Evolutionary conservation across 2,888 invertebrate species (phyloP), one percentile per base, ranked within the genome.

Genomic region (Harpalus rubripes): DNA sequence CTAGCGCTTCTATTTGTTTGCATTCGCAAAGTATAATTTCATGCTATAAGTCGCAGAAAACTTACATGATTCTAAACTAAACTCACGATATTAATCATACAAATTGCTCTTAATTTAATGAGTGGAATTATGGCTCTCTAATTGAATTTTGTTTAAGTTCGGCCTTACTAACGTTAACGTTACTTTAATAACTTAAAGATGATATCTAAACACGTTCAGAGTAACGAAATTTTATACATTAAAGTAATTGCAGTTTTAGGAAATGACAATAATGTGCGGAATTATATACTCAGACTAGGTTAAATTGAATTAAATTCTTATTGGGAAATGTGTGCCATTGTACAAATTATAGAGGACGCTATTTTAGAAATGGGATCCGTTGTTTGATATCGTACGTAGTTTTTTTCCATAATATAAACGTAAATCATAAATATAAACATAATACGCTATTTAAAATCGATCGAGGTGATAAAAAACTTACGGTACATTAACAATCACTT

Each of bases 91-190:
- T 68, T 68, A 68, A 68, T 68, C 68, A 74, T 44, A 74, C 44
- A 44, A 74, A 74, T 74, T 74, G 72, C 72, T 74, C 72, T 72
- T 74, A 74, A 44, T 41, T 44, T 74, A 74, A 74, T 74, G 41
- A 74, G 72, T 74, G 12, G 41, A 74, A 74, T 74, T 41, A 74
- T 52, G 72, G 6, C 44, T 44, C 72, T 44, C 72, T 44, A 44
- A 74, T 74, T 74, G 41, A 44, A 74, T 74, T 74, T 68, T 74
- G 44, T 44, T 52, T 74, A 44, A 74, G 72, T 74, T 74, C 72
- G 18, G 15, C 72, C 41, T 44, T 18, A 16, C 44, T 74, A 44
- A 74, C 44, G 72, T 16, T 74, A 44, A 74, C 44, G 72, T 16
- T 44, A 74, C 10, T 74, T 74, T 68, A 68, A 68, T 68, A 68